Conservation (phyloP, 1,140 invertebrate genomes). For the Calliopsis andreniformis region DNA sequence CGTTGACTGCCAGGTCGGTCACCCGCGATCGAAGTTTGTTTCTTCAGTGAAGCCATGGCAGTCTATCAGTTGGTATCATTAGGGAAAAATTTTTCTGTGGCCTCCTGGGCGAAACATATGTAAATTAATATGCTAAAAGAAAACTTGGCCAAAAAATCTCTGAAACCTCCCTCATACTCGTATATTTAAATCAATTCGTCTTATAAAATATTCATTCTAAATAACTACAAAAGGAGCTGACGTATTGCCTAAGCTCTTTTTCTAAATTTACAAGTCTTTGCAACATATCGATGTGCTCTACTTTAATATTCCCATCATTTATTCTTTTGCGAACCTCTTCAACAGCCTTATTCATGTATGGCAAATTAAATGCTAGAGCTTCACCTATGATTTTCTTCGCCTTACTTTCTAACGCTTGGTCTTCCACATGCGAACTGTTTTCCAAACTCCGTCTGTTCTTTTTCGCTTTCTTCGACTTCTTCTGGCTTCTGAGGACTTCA, state of each 20-base stretch:
- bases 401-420: not conserved
- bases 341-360: slow-evolving; percentile 44
- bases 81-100: no score
- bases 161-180: no score
- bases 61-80: no score
- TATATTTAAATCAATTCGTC: no score
- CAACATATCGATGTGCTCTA: slow-evolving; percentile 34
- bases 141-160: no score
- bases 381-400: slow-evolving; percentile 14
- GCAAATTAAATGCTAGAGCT: slow-evolving; percentile 23
- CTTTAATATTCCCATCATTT: slow-evolving; percentile 19
- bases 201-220: slow-evolving; percentile 23
- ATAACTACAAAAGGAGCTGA: slow-evolving; percentile 43
- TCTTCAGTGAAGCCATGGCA: no score
- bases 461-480: slow-evolving; percentile 19
- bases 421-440: not conserved
- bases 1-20: no score
- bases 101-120: no score
- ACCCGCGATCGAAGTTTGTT: no score
- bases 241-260: slow-evolving; percentile 6
- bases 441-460: not conserved
- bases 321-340: slow-evolving; percentile 36
- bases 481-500: not conserved
- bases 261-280: slow-evolving; percentile 43
- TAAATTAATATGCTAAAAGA: no score